Base-by-base conservation (phyloP, 2,888 invertebrate species). In the Dimorphilus gyrociliatus region DNA sequence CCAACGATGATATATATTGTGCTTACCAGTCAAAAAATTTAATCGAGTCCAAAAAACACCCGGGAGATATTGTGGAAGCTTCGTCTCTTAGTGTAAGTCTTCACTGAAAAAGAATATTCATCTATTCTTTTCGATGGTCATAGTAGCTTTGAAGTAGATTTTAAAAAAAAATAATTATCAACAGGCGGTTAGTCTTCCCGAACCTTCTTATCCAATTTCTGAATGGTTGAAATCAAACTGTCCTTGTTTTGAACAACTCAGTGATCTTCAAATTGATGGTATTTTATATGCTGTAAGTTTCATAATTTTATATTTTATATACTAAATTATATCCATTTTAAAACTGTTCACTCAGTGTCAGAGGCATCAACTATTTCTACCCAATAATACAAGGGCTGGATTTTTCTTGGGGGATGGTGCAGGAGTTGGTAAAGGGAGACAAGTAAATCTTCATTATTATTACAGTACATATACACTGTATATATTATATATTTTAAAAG, bases 341-440 rank as follows among this genome's bases (percentile, higher is more conserved):
- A n/a, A n/a, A n/a, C n/a, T n/a, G n/a, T n/a, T n/a, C n/a, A n/a
- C n/a, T 13, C 32, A 56, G 55, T 56, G 57, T 37, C 56, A 56
- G 43, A 36, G 53, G 30, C 59, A 59, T 39, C 51, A 51, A 33
- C 42, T 49, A 32, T 46, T 55, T 10, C 40, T 59, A 18, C 48
- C 53, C 5, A 51, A 47, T 42, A 54, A 53, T 14, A 45, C 42
- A 19, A 43, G 59, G 27, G 55, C 57, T 16, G 59, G 59, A 6
- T 59, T 57, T 42, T 55, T 60, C 30, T 48, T 60, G 27, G 59
- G 58, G 4, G 59, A 60, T 45, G 58, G 51, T 12, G 58, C 59
- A 18, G 59, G 59, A 27, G 59, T 60, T 3, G 59, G 59, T 3
- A 60, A 60, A 39, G 59, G 59, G 4, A 37, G 58, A 39, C 55